Conservation (phyloP, 2,797 vertebrate species). For the Notamacropus eugenii region DNA sequence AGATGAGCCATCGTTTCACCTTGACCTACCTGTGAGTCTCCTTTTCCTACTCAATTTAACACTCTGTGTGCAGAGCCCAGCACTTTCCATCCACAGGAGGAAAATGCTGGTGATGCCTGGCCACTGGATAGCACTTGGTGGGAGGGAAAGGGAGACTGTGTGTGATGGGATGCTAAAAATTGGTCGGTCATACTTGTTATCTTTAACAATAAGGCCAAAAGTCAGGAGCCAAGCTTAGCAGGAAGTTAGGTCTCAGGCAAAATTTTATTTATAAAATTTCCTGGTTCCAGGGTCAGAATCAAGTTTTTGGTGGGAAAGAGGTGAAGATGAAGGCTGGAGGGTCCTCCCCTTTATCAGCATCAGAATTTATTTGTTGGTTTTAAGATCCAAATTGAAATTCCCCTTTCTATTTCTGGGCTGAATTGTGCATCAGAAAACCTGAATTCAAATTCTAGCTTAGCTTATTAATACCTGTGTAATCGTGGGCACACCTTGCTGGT, state of each 20-base stretch:
- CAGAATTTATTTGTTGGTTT: background rate
- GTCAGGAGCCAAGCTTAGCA: background rate
- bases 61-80: background rate
- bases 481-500: background rate
- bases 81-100: background rate
- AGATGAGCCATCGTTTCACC: constrained; percentile 66
- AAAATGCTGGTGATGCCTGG: background rate
- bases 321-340: background rate
- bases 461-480: background rate
- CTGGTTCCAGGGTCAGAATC: background rate
- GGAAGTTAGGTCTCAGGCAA: background rate
- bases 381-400: background rate
- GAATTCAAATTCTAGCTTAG: background rate
- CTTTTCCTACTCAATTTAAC: constrained; percentile 12
- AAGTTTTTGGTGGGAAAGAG: background rate
- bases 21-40: constrained; percentile 72
- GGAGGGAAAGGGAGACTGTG: background rate
- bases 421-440: background rate
- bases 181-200: background rate
- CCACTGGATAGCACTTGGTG: background rate
- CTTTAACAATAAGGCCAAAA: background rate
- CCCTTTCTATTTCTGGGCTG: background rate
- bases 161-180: background rate
- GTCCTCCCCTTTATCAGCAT: background rate
- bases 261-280: background rate